Evolutionary conservation across 2,797 vertebrate genomes (phyloP), one percentile per base, ranked within the genome.

Genomic region (Macropodus opercularis): DNA sequence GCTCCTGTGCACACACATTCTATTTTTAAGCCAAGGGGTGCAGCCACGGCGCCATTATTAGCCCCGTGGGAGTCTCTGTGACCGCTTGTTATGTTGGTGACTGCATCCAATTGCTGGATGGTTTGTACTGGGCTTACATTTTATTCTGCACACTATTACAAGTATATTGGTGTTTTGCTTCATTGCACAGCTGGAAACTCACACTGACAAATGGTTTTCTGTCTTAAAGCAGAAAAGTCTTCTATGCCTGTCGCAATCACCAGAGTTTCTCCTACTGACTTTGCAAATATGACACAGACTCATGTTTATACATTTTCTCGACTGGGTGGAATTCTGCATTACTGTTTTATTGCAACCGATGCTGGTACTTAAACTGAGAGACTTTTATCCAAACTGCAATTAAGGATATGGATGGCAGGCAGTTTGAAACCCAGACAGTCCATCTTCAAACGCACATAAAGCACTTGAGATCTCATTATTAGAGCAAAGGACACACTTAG

Each of bases 401-500:
- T 61, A 27, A 49, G 62, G 51, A 62, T 19, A 75, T 41, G 40
- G 64, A 80, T 60, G 69, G 49, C 17, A 21, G 35, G 67, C 8
- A 43, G 40, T 72, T 40, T 52, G 40, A 44, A 73, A 53, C 35
- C 26, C 38, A 57, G 63, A 63, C 72, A 48, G 72, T 82, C 60
- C 59, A 80, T 86, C 72, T 79, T 23, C 36, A 18, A 3, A 13
- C 26, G 24, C 47, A 47, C 44, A 38, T 63, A 49, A 34, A 8
- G 69, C 64, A 66, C 64, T 27, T 34, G 60, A 68, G 73, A 72
- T 52, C 72, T 59, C 53, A 65, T 63, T 50, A 68, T 77, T 62
- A 73, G 68, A 76, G 63, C 63, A 83, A 54, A 78, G 77, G 70
- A 78, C 67, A 35, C 52, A 2, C 46, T 70, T 75, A 66, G 66